Evolutionary conservation across 2,888 invertebrate genomes (phyloP).

Genomic region (Luperina nickerlii): DNA sequence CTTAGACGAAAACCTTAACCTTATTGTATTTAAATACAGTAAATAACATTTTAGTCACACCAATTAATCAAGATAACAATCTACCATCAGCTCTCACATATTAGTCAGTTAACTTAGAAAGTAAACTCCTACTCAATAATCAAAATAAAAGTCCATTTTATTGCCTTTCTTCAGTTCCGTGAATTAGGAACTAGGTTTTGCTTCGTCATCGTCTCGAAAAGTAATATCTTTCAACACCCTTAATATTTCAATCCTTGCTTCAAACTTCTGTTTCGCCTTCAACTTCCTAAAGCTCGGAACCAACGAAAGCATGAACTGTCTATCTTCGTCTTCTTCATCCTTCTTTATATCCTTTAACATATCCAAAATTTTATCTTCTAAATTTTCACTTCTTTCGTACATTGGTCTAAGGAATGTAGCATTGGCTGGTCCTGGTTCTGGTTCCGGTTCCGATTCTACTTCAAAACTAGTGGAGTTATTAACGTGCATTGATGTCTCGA

Average conservation of each 20-base stretch:
- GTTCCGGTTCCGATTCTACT: constrained; percentile 50
- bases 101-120: constrained; percentile 18
- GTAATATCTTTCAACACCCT: constrained; percentile 75
- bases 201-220: constrained; percentile 62
- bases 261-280: constrained; percentile 75
- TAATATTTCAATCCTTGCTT: constrained; percentile 79
- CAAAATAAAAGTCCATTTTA: neutral
- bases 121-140: neutral
- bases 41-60: neutral
- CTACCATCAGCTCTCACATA: neutral
- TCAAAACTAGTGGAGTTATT: constrained; percentile 42
- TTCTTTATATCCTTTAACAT: constrained; percentile 72
- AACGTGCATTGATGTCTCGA: constrained; percentile 37
- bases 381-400: constrained; percentile 65
- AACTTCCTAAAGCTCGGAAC: constrained; percentile 78
- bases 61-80: constrained; percentile 28
- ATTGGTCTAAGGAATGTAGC: constrained; percentile 53
- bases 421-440: constrained; percentile 19
- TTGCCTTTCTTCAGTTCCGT: neutral
- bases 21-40: neutral
- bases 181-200: constrained; percentile 21
- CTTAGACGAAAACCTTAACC: neutral
- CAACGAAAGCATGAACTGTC: constrained; percentile 78
- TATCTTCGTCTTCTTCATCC: constrained; percentile 78
- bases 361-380: constrained; percentile 73